Evolutionary conservation across 2,888 invertebrate genomes (phyloP).

Genomic region (Chromoteleia sp.): DNA sequence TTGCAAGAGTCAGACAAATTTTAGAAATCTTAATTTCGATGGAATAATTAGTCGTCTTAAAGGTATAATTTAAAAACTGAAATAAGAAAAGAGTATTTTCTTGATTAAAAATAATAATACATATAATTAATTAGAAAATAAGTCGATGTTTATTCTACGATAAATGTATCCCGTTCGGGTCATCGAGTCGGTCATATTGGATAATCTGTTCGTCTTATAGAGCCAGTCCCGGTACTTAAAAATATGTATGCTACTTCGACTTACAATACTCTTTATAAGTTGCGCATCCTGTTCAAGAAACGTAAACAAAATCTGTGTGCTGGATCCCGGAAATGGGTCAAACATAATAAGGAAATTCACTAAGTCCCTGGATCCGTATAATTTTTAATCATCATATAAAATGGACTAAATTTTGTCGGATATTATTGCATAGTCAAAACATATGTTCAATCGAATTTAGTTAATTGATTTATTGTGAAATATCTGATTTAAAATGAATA

Average conservation of each 20-base stretch:
- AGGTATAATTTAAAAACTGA: no score
- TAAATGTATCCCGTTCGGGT: slow-evolving; percentile 16
- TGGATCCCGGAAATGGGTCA: slow-evolving; percentile 41
- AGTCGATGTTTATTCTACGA: no score
- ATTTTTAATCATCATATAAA: not conserved
- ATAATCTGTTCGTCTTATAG: slow-evolving; percentile 45
- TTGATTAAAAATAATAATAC: no score
- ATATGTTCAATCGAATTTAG: not conserved
- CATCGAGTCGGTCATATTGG: slow-evolving; percentile 36
- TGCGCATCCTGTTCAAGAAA: slow-evolving; percentile 36
- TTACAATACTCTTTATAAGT: slow-evolving; percentile 55
- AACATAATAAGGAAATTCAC: slow-evolving; percentile 24
- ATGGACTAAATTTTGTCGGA: not conserved
- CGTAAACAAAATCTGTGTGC: slow-evolving; percentile 36
- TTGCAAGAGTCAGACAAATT: no score
- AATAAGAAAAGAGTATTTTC: no score
- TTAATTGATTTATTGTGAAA: no score
- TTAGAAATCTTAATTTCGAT: no score
- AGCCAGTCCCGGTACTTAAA: slow-evolving; percentile 54
- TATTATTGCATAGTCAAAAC: not conserved
- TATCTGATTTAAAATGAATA: no score
- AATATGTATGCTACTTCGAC: slow-evolving; percentile 46
- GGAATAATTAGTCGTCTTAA: no score
- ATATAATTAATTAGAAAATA: no score
- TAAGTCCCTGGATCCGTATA: slow-evolving; percentile 4